Base-by-base conservation (phyloP, 2,113 vertebrate species). In the Arothron firmamentum region DNA sequence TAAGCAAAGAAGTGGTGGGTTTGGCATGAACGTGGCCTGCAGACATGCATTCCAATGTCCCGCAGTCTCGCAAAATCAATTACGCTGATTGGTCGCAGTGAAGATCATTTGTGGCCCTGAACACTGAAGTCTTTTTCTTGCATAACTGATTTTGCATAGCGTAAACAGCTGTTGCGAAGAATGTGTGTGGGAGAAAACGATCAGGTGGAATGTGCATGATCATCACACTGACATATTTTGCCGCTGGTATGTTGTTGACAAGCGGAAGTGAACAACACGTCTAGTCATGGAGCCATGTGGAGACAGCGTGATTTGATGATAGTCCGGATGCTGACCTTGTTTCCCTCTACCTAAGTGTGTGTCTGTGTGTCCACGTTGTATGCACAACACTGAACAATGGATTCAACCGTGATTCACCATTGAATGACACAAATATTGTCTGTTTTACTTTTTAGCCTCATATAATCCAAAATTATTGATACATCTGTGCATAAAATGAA, bases 171-270 rank as follows among this genome's bases (percentile, higher is more conserved):
- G 74, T 43, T 48, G 61, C 25, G 18, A 65, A 52, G 54, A 64
- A 82, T 71, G 73, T 49, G 62, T 67, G 61, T 59, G 72, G 59
- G 53, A 48, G 74, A 68, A 55, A 72, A 59, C 0, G 48, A 76
- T 84, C 80, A 77, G 80, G 61, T 75, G 77, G 82, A 88, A 86
- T 85, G 79, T 85, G 83, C 84, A 66, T 84, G 80, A 85, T 86
- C 75, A 74, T 82, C 80, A 76, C 77, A 66, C 42, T 74, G 76
- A 75, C 73, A 75, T 82, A 59, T 77, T 81, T 72, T 65, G 45
- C 65, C 46, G 6, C 51, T 72, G 85, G 77, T 81, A 84, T 84
- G 78, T 79, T 87, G 84, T 87, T 88, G 81, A 89, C 84, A 53
- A 80, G 64, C 34, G 25, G 64, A 85, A 75, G 68, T 75, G 67